Evolutionary conservation across 2,113 vertebrate genomes (phyloP), one percentile per base, ranked within the genome.

Genomic region (Heloderma charlesbogerti): DNA sequence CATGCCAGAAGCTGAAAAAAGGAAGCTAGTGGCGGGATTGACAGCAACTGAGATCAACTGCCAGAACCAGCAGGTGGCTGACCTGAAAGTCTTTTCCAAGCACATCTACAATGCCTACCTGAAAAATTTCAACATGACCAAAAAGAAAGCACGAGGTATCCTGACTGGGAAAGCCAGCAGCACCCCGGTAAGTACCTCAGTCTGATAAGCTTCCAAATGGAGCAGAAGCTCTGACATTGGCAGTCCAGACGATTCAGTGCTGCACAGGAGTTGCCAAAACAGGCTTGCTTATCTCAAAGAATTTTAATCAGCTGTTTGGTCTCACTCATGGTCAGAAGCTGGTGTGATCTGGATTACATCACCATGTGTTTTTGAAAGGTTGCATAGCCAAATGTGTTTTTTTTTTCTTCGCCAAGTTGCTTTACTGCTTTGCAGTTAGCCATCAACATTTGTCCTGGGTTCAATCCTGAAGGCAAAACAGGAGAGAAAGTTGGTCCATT

Each of bases 61-160:
- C 90, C 97, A 98, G 92, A 98, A 98, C 94, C 98, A 98, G 0
- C 98, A 98, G 77, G 97, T 98, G 94, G 98, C 98, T 0, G 98
- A 99, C 96, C 96, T 99, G 90, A 99, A 98, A 96, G 98, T 98
- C 72, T 98, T 99, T 97, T 99, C 99, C 90, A 99, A 99, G 97
- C 98, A 98, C 94, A 98, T 99, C 95, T 99, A 99, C 96, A 98
- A 97, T 0, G 98, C 99, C 96, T 99, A 99, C 97, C 97, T 98
- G 97, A 99, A 98, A 95, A 99, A 99, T 96, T 99, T 99, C 96
- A 98, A 98, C 92, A 99, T 99, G 99, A 99, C 99, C 97, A 99
- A 99, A 98, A 99, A 98, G 97, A 99, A 98, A 96, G 99, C 99
- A 85, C 98, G 98, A 67, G 98, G 98, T 96, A 99, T 99, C 96